Evolutionary conservation across 2,888 invertebrate genomes (phyloP), one percentile per base, ranked within the genome.

Genomic region (Lymantria monacha): DNA sequence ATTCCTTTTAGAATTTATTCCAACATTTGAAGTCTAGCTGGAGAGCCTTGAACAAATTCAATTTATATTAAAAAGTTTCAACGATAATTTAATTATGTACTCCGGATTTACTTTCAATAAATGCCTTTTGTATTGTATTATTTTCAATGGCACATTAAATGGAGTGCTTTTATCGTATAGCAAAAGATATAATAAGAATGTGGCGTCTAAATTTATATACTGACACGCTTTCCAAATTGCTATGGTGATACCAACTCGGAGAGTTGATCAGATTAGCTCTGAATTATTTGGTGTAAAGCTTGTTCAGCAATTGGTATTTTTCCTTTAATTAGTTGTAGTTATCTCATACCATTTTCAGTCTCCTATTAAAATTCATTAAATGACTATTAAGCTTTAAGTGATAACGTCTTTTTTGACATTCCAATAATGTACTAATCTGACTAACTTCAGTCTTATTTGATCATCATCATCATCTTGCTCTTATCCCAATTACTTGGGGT

Each of bases 1-100:
- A 67, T 67, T 71, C 61, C 54, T 60, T 61, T 44, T 61, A 56
- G 58, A 53, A 68, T 70, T 61, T 66, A 65, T 61, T 61, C 58
- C 57, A 53, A 59, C 46, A 55, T 59, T 62, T 58, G 52, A 65
- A 51, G 51, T 63, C 59, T 63, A 57, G 66, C 57, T 22, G 59
- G 57, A 49, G 57, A 55, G 45, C 56, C 65, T 60, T 55, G 64
- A 61, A 63, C 49, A 47, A 61, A 63, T 62, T 61, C 51, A 58
- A 53, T 44, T 57, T 41, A 57, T 22, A 62, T 55, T 51, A 51
- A 58, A 22, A 58, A 48, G 53, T 55, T 59, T 47, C 15, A 38
- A 53, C 22, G 48, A 55, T 54, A 22, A 49, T 45, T 50, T 54
- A 12, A 43, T 45, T 45, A 36, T 42, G 8, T 37, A 9, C 14